phyloP scores from a whole-genome alignment of 2,113 vertebrate species.

The Rhodinocichla rosea region DNA sequence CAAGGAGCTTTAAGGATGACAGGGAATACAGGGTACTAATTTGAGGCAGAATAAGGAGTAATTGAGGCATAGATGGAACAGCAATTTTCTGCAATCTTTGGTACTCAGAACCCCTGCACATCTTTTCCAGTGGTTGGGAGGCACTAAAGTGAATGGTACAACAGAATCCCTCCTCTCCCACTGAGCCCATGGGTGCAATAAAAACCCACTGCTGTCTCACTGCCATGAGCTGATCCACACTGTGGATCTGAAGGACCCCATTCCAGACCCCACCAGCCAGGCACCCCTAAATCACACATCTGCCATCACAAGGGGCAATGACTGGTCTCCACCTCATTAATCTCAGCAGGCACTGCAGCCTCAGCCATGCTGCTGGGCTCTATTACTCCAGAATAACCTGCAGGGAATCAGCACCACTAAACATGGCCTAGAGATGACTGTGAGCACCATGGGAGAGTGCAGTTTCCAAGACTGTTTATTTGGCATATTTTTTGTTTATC shows the following conservation, averaged over 20 bases:
- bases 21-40: neutral
- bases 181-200: neutral
- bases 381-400: neutral
- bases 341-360: neutral
- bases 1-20: neutral
- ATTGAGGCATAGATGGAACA: neutral
- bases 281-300: neutral
- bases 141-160: neutral
- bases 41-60: neutral
- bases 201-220: neutral
- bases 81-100: neutral
- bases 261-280: neutral
- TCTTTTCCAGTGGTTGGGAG: neutral
- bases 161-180: neutral
- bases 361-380: neutral
- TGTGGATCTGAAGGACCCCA: rapidly evolving
- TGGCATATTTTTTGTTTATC: neutral
- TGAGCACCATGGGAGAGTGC: neutral
- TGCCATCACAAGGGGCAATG: neutral
- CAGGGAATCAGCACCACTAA: neutral
- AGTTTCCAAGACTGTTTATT: neutral
- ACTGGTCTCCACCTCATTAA: neutral
- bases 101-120: neutral
- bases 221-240: neutral
- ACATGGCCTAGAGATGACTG: neutral